Conservation (phyloP, 2,797 vertebrate genomes). For the Phataginus tricuspis region DNA sequence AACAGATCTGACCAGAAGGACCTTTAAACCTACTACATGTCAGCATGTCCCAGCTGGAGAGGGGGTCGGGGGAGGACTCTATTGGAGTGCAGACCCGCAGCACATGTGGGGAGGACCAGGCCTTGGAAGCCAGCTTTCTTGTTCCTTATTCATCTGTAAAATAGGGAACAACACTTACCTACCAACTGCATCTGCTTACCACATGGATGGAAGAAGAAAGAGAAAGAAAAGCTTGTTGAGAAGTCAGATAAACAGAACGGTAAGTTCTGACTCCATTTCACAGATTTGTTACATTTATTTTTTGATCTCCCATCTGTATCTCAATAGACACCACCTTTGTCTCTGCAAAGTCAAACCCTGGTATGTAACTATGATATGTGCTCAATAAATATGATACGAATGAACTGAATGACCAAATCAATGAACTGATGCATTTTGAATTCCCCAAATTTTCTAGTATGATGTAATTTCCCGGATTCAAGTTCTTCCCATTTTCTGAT, state of each 20-base stretch:
- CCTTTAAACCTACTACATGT: background rate
- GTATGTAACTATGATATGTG: background rate
- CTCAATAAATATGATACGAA: background rate
- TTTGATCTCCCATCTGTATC: background rate
- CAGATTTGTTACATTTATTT: background rate
- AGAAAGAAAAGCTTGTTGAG: background rate
- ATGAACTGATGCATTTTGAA: background rate
- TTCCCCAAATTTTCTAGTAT: background rate
- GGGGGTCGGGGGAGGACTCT: background rate
- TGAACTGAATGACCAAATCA: background rate
- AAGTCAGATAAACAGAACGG: background rate
- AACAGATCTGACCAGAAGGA: background rate
- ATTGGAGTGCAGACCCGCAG: background rate
- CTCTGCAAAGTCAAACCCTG: background rate
- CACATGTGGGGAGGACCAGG: background rate
- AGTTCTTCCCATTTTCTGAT: background rate
- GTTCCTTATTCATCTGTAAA: slow-evolving; percentile 38
- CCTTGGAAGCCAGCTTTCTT: background rate
- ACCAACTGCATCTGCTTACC: slow-evolving; percentile 56
- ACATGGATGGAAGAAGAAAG: slow-evolving; percentile 30
- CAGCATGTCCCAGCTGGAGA: too few species aligned
- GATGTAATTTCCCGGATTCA: background rate
- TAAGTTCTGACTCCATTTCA: background rate
- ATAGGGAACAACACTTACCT: background rate
- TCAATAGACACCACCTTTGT: background rate